Percentiles rank a stretch among this genome's conserved stretches.
phyloP scores from a whole-genome alignment of 2,113 vertebrate genomes.

The Colossoma macropomum region DNA sequence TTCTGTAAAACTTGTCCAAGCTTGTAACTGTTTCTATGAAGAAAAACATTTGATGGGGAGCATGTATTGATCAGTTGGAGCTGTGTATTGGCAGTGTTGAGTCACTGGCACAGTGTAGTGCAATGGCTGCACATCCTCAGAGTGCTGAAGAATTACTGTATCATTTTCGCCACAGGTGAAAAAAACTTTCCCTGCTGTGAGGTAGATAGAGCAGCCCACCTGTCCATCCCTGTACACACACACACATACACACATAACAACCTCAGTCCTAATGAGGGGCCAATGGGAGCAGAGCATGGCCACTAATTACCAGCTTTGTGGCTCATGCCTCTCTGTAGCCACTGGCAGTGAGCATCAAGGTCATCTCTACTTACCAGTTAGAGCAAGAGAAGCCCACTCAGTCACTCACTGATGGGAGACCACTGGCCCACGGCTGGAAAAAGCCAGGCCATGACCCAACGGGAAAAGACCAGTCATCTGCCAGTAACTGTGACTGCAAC shows the following conservation, averaged over 20 bases:
- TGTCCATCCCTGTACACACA: conserved; percentile 28
- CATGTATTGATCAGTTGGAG: not conserved
- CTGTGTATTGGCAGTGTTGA: conserved; percentile 9
- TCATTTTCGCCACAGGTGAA: conserved; percentile 48
- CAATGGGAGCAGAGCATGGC: not conserved
- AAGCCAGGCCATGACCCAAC: not conserved
- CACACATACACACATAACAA: conserved; percentile 12
- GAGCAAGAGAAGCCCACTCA: conserved; percentile 3
- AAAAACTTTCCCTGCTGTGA: conserved; percentile 27
- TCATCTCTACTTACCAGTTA: conserved; percentile 27
- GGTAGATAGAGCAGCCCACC: not conserved
- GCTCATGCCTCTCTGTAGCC: conserved; percentile 20
- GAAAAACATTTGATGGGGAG: not conserved
- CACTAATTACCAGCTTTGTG: conserved; percentile 40
- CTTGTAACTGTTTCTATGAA: not conserved
- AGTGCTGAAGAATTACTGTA: conserved; percentile 32
- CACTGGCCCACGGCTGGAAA: not conserved
- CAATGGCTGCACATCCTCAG: not conserved
- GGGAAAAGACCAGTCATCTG: not conserved
- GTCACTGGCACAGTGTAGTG: not conserved
- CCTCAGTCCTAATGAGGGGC: conserved; percentile 3
- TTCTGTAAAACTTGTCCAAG: too few relatives aligned
- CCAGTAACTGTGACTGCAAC: not conserved
- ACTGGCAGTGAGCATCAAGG: conserved; percentile 36
- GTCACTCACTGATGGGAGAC: conserved; percentile 12